Percentiles rank a stretch among this genome's conserved stretches.
Conservation (phyloP, 1,140 invertebrate species). For the Fopius arisanus region DNA sequence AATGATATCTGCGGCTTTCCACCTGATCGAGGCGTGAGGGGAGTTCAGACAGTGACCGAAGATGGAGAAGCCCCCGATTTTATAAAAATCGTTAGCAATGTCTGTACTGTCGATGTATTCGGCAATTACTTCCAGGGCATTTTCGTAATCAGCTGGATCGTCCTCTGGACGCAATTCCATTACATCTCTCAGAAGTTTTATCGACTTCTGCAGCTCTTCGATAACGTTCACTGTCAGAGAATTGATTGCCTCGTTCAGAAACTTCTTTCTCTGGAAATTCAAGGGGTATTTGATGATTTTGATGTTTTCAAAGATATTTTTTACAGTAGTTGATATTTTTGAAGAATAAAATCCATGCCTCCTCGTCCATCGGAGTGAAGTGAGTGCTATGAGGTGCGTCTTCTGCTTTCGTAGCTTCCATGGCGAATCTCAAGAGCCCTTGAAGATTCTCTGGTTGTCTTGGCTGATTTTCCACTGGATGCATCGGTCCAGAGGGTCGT, state of each 20-base stretch:
- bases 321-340: slow-evolving; percentile 10
- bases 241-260: slow-evolving; percentile 73
- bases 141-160: slow-evolving; percentile 65
- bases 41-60: slow-evolving; percentile 73
- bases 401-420: slow-evolving; percentile 70
- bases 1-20: slow-evolving; percentile 72
- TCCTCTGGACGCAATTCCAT: slow-evolving; percentile 62
- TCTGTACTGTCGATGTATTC: slow-evolving; percentile 77
- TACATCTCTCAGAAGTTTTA: slow-evolving; percentile 68
- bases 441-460: slow-evolving; percentile 63
- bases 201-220: slow-evolving; percentile 69
- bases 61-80: slow-evolving; percentile 79
- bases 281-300: background rate
- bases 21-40: slow-evolving; percentile 69
- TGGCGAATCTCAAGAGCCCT: slow-evolving; percentile 71
- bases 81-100: slow-evolving; percentile 81
- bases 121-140: slow-evolving; percentile 70
- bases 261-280: slow-evolving; percentile 70
- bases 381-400: slow-evolving; percentile 62
- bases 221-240: slow-evolving; percentile 73
- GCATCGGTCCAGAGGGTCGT: background rate
- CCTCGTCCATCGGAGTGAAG: slow-evolving; percentile 68
- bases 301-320: too few species aligned
- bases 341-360: slow-evolving; percentile 55
- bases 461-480: slow-evolving; percentile 48